A percentile compares a stretch with the other conserved stretches of the same genome.
These are phyloP conservation scores for Glomeris maerens DNA, from an alignment of 1,140 invertebrate species.

Conservation along the genomic window DNA sequence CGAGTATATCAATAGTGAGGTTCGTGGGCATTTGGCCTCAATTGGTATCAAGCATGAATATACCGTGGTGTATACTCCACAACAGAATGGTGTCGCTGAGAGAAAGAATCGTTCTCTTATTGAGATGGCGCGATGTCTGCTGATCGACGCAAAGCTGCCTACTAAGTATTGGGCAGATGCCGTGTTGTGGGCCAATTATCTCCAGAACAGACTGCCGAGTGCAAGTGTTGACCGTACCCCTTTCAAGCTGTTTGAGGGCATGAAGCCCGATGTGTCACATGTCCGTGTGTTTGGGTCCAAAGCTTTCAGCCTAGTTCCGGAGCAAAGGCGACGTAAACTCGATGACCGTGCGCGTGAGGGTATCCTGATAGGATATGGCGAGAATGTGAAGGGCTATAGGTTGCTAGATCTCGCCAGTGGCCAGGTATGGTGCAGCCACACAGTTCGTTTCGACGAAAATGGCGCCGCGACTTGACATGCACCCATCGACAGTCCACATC, in stretches of 20 bases:
- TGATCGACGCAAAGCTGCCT: constrained; percentile 27
- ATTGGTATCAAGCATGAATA: constrained; percentile 16
- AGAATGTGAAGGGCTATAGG: background rate
- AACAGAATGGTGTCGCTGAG: constrained; percentile 30
- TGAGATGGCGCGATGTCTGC: constrained; percentile 26
- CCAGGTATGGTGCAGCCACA: too few species aligned
- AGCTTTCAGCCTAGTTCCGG: constrained; percentile 23
- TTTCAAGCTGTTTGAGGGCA: constrained; percentile 23
- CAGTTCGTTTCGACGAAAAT: too few species aligned
- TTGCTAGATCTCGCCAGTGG: too few species aligned
- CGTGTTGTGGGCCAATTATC: constrained; percentile 27
- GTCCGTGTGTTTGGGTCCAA: constrained; percentile 25
- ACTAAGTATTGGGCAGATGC: constrained; percentile 35
- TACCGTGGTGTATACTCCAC: constrained; percentile 23
- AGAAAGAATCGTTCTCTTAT: constrained; percentile 25
- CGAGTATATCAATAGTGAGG: constrained; percentile 13
- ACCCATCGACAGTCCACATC: too few species aligned
- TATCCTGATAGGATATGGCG: constrained; percentile 15
- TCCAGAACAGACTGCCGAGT: constrained; percentile 25
- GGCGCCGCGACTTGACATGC: too few species aligned
- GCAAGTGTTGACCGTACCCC: constrained; percentile 16
- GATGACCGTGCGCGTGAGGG: constrained; percentile 11
- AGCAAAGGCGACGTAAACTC: constrained; percentile 19
- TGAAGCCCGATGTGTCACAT: constrained; percentile 22
- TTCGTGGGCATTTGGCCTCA: constrained; percentile 8